Evolutionary conservation across 2,888 invertebrate genomes (phyloP), one percentile per base, ranked within the genome.

Genomic region (Diploptera punctata): DNA sequence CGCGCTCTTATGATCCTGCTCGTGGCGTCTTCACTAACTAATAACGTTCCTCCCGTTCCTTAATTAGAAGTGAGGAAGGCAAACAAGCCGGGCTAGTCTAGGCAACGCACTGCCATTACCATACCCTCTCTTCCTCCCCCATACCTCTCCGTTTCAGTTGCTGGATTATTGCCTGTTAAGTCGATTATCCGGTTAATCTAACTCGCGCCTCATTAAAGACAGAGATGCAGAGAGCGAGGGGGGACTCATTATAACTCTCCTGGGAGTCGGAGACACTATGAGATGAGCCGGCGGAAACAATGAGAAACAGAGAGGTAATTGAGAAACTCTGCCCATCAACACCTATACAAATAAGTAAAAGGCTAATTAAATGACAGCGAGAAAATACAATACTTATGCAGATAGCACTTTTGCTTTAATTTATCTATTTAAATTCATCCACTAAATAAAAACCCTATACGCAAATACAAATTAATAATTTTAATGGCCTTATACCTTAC

Each of bases 141-240:
- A 19, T 54, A 9, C 24, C 43, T 38, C 61, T 52, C 57, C 18
- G 44, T 49, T 47, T 57, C 68, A 60, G 57, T 67, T 49, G 65
- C 57, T 26, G 67, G 73, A 70, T 68, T 73, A 73, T 73, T 70
- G 70, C 70, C 73, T 70, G 73, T 70, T 73, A 73, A 73, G 70
- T 73, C 72, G 72, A 73, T 73, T 73, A 73, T 73, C 72, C 72
- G 69, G 72, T 73, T 73, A 73, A 73, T 73, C 72, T 73, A 68
- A 31, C 72, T 61, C 62, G 68, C 65, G 68, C 68, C 72, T 73
- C 72, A 69, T 73, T 73, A 69, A 43, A 69, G 61, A 18, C 44
- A 9, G 65, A 65, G 47, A 43, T 24, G 65, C 29, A 52, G 68
- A 68, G 44, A 67, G 49, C 29, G 16, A 44, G 65, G 33, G 31